Evolutionary conservation across 2,797 vertebrate genomes (phyloP), one percentile per base, ranked within the genome.

Genomic region (Xyrichtys novacula): DNA sequence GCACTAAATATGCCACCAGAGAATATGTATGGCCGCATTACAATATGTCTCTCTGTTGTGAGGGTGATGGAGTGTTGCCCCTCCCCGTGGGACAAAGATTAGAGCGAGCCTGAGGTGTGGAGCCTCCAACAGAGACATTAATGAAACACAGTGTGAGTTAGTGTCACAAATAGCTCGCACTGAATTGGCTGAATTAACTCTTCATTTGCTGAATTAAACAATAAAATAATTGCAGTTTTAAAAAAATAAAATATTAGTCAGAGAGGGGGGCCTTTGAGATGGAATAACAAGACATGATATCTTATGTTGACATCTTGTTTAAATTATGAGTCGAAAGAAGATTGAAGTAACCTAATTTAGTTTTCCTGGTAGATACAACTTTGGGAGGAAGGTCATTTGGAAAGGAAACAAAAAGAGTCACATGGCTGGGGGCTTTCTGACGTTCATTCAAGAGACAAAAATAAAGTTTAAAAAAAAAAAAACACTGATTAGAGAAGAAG

Each of bases 111-210:
- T 14, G 79, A 77, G 81, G 72, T 82, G 83, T 65, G 59, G 48
- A 74, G 73, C 74, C 72, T 74, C 88, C 87, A 1, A 88, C 85
- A 20, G 91, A 50, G 91, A 85, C 78, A 49, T 76, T 91, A 92
- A 92, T 92, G 89, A 91, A 90, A 91, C 84, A 68, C 56, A 58
- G 67, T 29, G 74, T 47, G 73, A 67, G 63, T 22, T 40, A 20
- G 19, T 47, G 71, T 73, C 66, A 65, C 66, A 85, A 77, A 72
- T 38, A 54, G 66, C 70, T 57, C 22, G 43, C 8, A 19, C 22
- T 7, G 3, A 44, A 9, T 70, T 61, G 38, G 39, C 5, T 11
- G 26, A 14, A 42, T 69, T 55, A 68, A 78, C 48, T 42, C 49
- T 64, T 47, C 1, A 40, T 44, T 44, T 55, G 57, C 56, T 65